These are phyloP conservation scores for Sapajus apella DNA, from an alignment of 2,113 vertebrate genomes.

Conservation along the genomic window DNA sequence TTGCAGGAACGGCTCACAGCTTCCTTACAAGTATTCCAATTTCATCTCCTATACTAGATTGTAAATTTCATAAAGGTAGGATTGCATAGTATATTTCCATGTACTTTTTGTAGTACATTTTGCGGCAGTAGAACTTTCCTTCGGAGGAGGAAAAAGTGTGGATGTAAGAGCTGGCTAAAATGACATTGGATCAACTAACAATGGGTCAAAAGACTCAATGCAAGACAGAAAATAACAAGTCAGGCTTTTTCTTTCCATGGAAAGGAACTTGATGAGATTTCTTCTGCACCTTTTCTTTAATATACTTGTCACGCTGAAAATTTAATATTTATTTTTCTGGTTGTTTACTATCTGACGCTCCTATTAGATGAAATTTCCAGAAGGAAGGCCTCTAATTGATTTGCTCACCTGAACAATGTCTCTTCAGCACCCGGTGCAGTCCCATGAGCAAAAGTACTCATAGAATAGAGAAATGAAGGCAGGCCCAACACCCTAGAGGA, in stretches of 20 bases:
- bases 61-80: neutral
- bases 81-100: neutral
- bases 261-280: neutral
- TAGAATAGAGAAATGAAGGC: neutral
- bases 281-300: neutral
- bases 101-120: no score
- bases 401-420: neutral
- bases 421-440: accelerated
- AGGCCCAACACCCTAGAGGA: neutral
- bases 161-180: neutral
- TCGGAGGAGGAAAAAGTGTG: no score
- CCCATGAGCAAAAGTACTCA: no score
- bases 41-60: neutral
- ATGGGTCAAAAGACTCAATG: neutral
- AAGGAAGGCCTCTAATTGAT: neutral
- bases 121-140: neutral
- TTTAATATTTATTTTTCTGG: neutral
- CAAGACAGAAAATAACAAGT: neutral
- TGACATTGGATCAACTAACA: neutral
- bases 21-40: neutral
- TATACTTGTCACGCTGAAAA: neutral
- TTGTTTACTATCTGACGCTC: neutral
- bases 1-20: neutral
- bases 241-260: neutral
- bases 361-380: neutral